Conservation (phyloP, 2,797 vertebrate genomes). For the Hylomyscus alleni region DNA sequence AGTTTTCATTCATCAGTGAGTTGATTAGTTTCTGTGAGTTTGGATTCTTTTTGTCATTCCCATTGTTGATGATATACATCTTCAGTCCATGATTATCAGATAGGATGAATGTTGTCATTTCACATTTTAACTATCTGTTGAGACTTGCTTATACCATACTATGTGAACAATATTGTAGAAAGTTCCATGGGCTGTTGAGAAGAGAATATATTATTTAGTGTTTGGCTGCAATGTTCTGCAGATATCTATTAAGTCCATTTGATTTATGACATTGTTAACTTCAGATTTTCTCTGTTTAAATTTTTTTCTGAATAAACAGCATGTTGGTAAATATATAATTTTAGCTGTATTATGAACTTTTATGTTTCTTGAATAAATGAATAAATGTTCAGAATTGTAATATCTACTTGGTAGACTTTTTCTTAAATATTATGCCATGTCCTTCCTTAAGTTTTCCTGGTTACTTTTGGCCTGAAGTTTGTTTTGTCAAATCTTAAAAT, state of each 20-base stretch:
- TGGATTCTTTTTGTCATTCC: neutral
- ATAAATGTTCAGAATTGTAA: neutral
- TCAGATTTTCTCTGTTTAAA: neutral
- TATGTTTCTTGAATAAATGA: neutral
- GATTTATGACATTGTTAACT: neutral
- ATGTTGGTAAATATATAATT: neutral
- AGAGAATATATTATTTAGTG: neutral
- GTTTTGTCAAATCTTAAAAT: neutral
- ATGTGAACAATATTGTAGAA: neutral
- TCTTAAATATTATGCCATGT: neutral
- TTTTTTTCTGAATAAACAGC: neutral
- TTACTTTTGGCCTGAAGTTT: neutral
- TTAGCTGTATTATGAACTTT: neutral
- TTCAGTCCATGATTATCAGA: neutral
- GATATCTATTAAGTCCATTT: neutral
- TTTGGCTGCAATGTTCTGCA: neutral
- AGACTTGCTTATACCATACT: neutral
- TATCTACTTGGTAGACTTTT: neutral
- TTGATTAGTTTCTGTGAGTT: neutral
- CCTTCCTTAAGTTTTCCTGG: neutral
- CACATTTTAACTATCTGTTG: neutral
- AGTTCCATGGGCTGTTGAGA: neutral
- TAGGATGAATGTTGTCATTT: neutral
- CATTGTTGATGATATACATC: neutral
- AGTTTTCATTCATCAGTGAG: neutral